Evolutionary conservation across 2,888 invertebrate species (phyloP), one percentile per base, ranked within the genome.

Genomic region (Hypomecis punctinalis): DNA sequence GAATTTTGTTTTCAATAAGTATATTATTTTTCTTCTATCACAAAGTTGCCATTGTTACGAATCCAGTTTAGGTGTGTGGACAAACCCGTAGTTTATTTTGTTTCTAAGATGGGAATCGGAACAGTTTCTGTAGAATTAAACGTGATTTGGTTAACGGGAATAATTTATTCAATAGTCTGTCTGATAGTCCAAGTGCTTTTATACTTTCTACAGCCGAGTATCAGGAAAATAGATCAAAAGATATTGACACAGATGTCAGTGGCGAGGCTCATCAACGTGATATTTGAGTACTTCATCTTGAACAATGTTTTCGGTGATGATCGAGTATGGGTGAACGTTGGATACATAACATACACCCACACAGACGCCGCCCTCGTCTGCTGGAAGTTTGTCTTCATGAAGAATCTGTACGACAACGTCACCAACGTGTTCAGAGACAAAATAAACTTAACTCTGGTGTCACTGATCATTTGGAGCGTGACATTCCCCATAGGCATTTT

Each of bases 301-400:
- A 70, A 74, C 6, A 35, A 39, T 33, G 1, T 5, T 39, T 0
- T 11, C 9, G 6, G 2, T 7, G n/a, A n/a, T n/a, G 13, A 45
- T 37, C 11, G 5, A 13, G 9, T 11, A n/a, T 0, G 0, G 11
- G 68, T 5, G 66, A 75, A 13, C 8, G 73, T 0, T 48, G 73
- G 0, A 79, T 73, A 11, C 10, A 66, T 76, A 0, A 23, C 77
- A 0, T 87, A 84, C 61, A 54, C 83, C 5, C 82, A 84, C 36
- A 79, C 80, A 0, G 89, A 89, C 46, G 73, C 79, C 0, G 81
- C 79, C 0, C 54, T 88, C 0, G 66, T 88, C 0, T 73, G 77
- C 7, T 83, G 86, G 77, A 89, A 86, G 85, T 84, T 84, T 49
- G 65, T 88, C 0, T 89, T 85, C 62, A 82, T 86, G 0, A 86